These are phyloP conservation scores for Pseudomyrmex flavicornis DNA, from an alignment of 1,140 invertebrate species.

Conservation along the genomic window DNA sequence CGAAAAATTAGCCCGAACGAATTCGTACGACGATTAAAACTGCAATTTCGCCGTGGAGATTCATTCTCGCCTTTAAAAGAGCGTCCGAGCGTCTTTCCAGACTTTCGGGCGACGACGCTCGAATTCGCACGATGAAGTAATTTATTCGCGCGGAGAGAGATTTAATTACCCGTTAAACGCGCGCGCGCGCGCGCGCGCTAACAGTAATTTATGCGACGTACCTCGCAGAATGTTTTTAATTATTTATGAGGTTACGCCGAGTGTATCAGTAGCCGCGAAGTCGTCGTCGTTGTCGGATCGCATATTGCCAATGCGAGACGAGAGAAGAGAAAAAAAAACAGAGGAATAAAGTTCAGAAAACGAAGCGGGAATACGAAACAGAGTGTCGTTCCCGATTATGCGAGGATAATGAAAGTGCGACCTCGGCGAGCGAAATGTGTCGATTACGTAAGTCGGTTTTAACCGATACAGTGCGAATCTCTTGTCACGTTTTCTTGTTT, in stretches of 20 bases:
- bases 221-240: conserved; percentile 39
- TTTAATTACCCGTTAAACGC: conserved; percentile 57
- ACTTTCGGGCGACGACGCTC: neutral
- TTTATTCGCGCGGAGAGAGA: conserved; percentile 43
- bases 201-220: conserved; percentile 51
- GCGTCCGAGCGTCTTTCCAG: neutral
- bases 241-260: conserved; percentile 46
- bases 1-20: neutral
- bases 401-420: conserved; percentile 22
- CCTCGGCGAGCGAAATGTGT: neutral
- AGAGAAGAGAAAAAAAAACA: neutral
- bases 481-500: neutral
- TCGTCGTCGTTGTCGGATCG: neutral
- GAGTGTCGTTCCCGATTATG: conserved; percentile 1
- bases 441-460: neutral
- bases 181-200: conserved; percentile 47
- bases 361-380: conserved; percentile 16
- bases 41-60: no score
- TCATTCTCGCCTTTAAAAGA: no score
- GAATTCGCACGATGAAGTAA: conserved; percentile 28
- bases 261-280: conserved; percentile 19
- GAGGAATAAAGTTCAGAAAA: neutral
- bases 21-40: neutral
- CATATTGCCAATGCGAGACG: neutral
- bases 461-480: conserved; percentile 1